Conservation (phyloP, 2,113 vertebrate species). For the Psilopsiagon aurifrons region DNA sequence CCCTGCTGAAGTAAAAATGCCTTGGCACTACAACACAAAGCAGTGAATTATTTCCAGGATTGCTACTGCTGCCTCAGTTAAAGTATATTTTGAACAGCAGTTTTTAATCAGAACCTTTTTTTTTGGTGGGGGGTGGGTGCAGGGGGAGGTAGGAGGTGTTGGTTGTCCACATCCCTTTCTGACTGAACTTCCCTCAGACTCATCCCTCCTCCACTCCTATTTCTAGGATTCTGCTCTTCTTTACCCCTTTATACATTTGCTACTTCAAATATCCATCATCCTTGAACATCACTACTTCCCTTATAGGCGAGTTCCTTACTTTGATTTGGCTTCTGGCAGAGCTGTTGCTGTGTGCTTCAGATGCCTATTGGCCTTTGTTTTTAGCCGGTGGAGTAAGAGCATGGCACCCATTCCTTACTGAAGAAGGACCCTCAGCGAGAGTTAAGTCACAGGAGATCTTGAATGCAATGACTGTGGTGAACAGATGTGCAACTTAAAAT, state of each 20-base stretch:
- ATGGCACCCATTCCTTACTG: not conserved
- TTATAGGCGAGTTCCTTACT: not conserved
- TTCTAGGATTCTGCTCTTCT: not conserved
- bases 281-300: not conserved
- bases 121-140: no score
- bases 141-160: not conserved
- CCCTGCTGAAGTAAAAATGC: not conserved
- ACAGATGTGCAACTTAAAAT: not conserved
- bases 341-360: not conserved
- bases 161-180: not conserved
- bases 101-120: not conserved
- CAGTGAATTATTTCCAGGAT: not conserved
- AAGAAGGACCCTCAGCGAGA: not conserved
- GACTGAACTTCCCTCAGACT: not conserved
- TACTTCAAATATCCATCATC: not conserved
- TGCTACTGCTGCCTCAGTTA: not conserved
- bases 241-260: not conserved
- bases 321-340: not conserved
- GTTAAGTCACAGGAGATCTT: not conserved
- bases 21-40: not conserved
- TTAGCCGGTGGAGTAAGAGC: not conserved
- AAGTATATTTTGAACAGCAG: not conserved
- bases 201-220: not conserved
- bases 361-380: not conserved
- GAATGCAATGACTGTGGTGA: not conserved